These are phyloP conservation scores for Lithophane ornitopus DNA, from an alignment of 2,888 invertebrate species.

Conservation along the genomic window DNA sequence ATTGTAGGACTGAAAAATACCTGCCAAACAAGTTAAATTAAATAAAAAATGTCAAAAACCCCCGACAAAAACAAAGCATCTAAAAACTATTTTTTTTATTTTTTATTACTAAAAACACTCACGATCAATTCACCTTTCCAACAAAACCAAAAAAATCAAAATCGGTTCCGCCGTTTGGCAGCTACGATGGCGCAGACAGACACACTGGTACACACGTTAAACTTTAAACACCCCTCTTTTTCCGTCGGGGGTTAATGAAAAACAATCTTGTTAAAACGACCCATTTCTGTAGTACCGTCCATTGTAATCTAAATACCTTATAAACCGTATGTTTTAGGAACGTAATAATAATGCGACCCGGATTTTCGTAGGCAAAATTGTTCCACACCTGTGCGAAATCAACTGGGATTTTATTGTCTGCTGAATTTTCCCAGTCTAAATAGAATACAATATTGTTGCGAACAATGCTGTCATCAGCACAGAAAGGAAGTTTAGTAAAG, in stretches of 20 bases:
- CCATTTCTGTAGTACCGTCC: conserved; percentile 8
- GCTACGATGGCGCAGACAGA: too few species aligned
- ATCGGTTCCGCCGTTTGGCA: too few species aligned
- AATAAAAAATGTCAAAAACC: too few species aligned
- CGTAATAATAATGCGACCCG: background rate
- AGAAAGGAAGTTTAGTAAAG: background rate
- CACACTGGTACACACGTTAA: too few species aligned
- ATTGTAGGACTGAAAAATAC: conserved; percentile 37
- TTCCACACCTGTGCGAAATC: conserved; percentile 12
- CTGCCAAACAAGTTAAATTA: too few species aligned
- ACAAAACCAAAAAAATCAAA: too few species aligned
- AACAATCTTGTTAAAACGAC: conserved; percentile 32
- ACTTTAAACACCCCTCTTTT: too few species aligned
- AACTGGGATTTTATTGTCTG: background rate
- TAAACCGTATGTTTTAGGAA: conserved; percentile 1
- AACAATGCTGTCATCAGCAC: conserved; percentile 9
- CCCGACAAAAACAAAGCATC: too few species aligned
- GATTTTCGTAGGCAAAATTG: conserved; percentile 17
- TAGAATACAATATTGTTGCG: background rate
- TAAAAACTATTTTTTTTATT: too few species aligned
- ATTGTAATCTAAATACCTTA: conserved; percentile 25
- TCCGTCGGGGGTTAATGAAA: too few species aligned
- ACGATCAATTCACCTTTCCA: too few species aligned
- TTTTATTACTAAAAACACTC: too few species aligned
- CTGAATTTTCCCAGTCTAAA: background rate